Evolutionary conservation across 2,797 vertebrate species (phyloP).

Genomic region (Cryptoprocta ferox): DNA sequence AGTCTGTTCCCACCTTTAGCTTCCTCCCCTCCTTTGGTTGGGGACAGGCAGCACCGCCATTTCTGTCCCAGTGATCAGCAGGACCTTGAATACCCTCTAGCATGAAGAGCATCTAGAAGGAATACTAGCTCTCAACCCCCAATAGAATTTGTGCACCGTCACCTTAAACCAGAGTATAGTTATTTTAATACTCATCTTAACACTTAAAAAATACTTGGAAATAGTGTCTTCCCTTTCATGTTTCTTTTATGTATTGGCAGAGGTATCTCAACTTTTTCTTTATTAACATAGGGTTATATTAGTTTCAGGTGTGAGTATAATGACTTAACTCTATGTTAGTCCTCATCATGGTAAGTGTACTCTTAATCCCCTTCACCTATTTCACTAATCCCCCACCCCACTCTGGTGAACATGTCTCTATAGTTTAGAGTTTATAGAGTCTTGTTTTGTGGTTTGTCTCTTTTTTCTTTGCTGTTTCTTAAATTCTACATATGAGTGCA

Average conservation of each 20-base stretch:
- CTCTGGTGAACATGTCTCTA: background rate
- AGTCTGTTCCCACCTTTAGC: background rate
- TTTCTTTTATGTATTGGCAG: background rate
- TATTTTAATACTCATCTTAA: background rate
- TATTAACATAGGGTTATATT: background rate
- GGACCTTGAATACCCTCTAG: background rate
- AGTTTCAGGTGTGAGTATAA: background rate
- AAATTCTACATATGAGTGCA: background rate
- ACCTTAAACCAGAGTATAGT: background rate
- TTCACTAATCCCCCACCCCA: background rate
- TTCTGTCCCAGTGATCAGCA: background rate
- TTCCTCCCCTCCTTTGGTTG: background rate
- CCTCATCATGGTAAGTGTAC: background rate
- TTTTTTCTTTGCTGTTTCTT: background rate
- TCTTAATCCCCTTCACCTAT: background rate
- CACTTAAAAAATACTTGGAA: background rate
- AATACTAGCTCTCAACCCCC: background rate
- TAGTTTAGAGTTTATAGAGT: background rate
- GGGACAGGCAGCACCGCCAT: background rate
- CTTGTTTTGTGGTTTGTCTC: background rate
- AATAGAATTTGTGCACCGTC: background rate
- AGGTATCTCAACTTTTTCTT: background rate
- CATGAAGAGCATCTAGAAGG: background rate
- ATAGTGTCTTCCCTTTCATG: background rate
- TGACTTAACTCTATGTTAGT: background rate